These are phyloP conservation scores for Cordilura impudica DNA, from an alignment of 2,888 invertebrate genomes.

Conservation along the genomic window DNA sequence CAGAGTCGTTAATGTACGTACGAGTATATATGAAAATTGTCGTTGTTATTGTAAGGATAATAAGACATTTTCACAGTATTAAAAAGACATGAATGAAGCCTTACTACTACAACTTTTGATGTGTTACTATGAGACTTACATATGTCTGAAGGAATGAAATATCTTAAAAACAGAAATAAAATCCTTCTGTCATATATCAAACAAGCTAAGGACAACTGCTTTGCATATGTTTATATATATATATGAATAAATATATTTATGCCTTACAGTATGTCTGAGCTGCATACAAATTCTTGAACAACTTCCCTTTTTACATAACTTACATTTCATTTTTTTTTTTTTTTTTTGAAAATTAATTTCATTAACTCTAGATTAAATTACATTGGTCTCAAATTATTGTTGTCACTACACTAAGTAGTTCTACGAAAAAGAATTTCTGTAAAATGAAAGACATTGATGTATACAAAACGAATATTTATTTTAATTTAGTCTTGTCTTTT, in stretches of 20 bases:
- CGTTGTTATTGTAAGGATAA: background rate
- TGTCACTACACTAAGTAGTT: slow-evolving; percentile 35
- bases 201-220: background rate
- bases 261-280: background rate
- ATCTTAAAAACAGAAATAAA: background rate
- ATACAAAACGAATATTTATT: background rate
- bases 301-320: background rate
- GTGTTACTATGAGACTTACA: background rate
- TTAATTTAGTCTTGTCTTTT: background rate
- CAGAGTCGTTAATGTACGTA: background rate
- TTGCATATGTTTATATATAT: background rate
- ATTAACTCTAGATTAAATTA: slow-evolving; percentile 56
- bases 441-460: background rate
- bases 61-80: slow-evolving; percentile 17
- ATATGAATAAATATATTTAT: background rate
- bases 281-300: background rate
- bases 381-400: slow-evolving; percentile 39
- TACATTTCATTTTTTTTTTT: slow-evolving; percentile 7
- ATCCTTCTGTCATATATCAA: background rate
- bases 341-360: slow-evolving; percentile 38
- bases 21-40: background rate
- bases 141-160: background rate
- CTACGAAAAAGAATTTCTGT: background rate
- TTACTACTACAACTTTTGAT: slow-evolving; percentile 15
- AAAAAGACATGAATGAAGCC: slow-evolving; percentile 39